Conservation (phyloP, 2,113 vertebrate genomes). For the Ploceus nigricollis region DNA sequence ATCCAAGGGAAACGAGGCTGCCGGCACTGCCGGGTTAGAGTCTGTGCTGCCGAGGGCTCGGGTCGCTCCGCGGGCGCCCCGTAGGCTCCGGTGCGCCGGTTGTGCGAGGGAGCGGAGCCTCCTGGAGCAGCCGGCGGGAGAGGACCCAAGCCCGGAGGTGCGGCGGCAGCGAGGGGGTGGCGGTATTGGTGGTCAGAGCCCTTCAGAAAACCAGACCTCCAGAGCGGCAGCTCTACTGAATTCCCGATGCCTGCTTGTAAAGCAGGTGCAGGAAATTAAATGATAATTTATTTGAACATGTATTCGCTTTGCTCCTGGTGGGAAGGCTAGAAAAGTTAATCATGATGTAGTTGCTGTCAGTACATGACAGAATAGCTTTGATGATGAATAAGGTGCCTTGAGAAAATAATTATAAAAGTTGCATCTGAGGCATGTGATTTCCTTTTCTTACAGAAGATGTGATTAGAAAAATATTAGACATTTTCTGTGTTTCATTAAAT, state of each 20-base stretch:
- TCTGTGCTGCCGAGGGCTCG: neutral
- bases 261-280: slow-evolving; percentile 43
- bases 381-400: neutral
- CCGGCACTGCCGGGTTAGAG: fast-evolving
- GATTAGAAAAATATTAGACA: neutral
- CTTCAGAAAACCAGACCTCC: neutral
- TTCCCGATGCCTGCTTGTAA: neutral
- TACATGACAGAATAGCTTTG: neutral
- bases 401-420: neutral
- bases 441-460: neutral
- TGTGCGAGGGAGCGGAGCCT: neutral
- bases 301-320: neutral
- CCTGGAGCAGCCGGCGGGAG: neutral
- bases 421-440: neutral
- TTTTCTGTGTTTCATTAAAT: neutral
- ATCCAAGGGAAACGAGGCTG: fast-evolving
- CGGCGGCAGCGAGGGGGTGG: neutral
- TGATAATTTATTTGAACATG: neutral
- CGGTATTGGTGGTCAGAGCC: fast-evolving
- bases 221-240: neutral
- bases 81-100: fast-evolving
- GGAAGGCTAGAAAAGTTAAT: slow-evolving; percentile 31
- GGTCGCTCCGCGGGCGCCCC: neutral
- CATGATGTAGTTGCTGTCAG: neutral
- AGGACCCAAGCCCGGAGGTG: neutral